Conservation (phyloP, 1,140 invertebrate species). For the Drosophila obscura region DNA sequence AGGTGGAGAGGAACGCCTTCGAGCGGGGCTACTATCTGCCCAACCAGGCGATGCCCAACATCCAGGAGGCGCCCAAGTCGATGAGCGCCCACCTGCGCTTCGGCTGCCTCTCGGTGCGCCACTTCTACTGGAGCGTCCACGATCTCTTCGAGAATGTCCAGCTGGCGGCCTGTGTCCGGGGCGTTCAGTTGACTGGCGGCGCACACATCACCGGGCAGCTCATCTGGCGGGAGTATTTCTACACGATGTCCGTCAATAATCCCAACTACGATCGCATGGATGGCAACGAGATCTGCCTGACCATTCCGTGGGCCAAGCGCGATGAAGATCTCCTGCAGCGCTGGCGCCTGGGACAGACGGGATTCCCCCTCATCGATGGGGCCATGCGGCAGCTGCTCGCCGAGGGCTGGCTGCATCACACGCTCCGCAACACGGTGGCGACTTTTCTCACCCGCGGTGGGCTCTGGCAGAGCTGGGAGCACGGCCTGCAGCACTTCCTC, state of each 20-base stretch:
- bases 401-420: conserved; percentile 88
- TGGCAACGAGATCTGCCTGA: conserved; percentile 90
- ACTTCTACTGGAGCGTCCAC: conserved; percentile 88
- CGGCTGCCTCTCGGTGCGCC: conserved; percentile 87
- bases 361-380: conserved; percentile 91
- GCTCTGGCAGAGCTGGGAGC: conserved; percentile 90
- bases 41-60: conserved; percentile 88
- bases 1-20: conserved; percentile 86
- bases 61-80: conserved; percentile 88
- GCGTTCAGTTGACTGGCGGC: conserved; percentile 59
- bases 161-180: conserved; percentile 83
- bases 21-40: conserved; percentile 86
- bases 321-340: conserved; percentile 85
- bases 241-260: conserved; percentile 89
- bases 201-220: conserved; percentile 87
- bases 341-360: conserved; percentile 89
- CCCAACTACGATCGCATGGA: conserved; percentile 88
- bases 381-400: conserved; percentile 88
- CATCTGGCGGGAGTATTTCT: conserved; percentile 93
- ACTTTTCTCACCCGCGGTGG: conserved; percentile 90
- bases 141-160: conserved; percentile 86
- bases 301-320: conserved; percentile 88
- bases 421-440: conserved; percentile 88
- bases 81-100: conserved; percentile 89
- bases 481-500: conserved; percentile 87